Base-by-base conservation (phyloP, 2,797 vertebrate genomes). In the Sphenopsis melanotis region DNA sequence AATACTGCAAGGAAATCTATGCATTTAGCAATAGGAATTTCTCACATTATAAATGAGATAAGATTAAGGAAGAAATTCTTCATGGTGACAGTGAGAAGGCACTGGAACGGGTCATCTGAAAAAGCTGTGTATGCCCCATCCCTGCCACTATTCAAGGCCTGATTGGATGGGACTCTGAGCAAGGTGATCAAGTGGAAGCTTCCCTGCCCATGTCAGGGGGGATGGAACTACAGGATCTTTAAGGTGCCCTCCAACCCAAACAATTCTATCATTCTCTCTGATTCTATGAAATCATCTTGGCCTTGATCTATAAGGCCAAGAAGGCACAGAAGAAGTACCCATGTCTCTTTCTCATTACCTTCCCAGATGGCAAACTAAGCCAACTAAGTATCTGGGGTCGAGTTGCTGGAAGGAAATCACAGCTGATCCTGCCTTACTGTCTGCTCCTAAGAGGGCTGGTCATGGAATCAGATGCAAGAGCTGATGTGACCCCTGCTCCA, bases 381-480 rank as follows among this genome's bases (percentile, higher is more conserved):
- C 57, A 36, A 14, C 19, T 9, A 17, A 65, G 17, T 32, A 19
- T 30, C 65, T 69, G 66, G 53, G 39, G 30, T 68, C 0, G 0
- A 89, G 68, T 6, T 53, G 30, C 13, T 81, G 69, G 30, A 44
- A 78, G 47, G 59, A 87, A 79, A 89, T 72, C 39, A 75, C 19
- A 32, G n/a, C 3, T 18, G 27, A 63, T 53, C 39, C 19, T 1
- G 0, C 29, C 22, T 66, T 64, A 24, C 53, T 46, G 34, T 64
- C 60, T 50, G 49, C 17, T 66, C 46, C 59, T 37, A 42, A 55
- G 30, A 74, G 46, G 17, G 14, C 37, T 55, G 47, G 18, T 76
- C 41, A 49, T 34, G 0, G 0, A n/a, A 64, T 29, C 18, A 47
- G 42, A 26, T 0, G 0, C 22, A 76, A 69, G 55, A 61, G 30